These are phyloP conservation scores for Lottia scabra DNA, from an alignment of 2,888 invertebrate species.

Conservation along the genomic window DNA sequence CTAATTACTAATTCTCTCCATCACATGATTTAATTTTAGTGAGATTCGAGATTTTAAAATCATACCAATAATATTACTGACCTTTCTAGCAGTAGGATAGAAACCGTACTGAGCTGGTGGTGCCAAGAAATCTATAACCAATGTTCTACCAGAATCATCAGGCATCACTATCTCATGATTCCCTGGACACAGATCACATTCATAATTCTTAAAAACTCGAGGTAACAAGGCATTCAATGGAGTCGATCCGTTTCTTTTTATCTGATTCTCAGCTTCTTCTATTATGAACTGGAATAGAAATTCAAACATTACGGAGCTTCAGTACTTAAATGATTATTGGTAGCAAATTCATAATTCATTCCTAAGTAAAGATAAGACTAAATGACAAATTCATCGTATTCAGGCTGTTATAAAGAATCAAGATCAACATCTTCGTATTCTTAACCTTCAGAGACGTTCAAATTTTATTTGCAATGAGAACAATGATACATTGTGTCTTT, in stretches of 20 bases:
- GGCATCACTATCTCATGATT: conserved; percentile 29
- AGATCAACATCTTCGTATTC: too few relatives aligned
- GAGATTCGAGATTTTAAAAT: too few relatives aligned
- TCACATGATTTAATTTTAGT: too few relatives aligned
- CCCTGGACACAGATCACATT: conserved; percentile 37
- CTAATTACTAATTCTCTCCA: too few relatives aligned
- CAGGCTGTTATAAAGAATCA: too few relatives aligned
- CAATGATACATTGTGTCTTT: too few relatives aligned
- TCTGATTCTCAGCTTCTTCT: conserved; percentile 35
- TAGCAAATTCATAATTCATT: too few relatives aligned
- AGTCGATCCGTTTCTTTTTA: conserved; percentile 27
- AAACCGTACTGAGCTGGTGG: conserved; percentile 37
- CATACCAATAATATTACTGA: not conserved
- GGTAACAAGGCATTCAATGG: conserved; percentile 40
- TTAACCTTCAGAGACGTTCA: too few relatives aligned
- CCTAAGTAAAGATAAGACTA: too few relatives aligned
- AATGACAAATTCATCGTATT: too few relatives aligned
- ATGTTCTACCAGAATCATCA: conserved; percentile 29
- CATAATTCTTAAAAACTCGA: conserved; percentile 33
- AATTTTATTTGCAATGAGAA: too few relatives aligned
- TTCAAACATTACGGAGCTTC: not conserved
- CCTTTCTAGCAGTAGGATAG: conserved; percentile 33
- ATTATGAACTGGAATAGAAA: conserved; percentile 32
- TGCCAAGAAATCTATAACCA: conserved; percentile 41
- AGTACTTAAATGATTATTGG: too few relatives aligned